phyloP scores from a whole-genome alignment of 2,888 invertebrate species.

The Seira sanloemensis region DNA sequence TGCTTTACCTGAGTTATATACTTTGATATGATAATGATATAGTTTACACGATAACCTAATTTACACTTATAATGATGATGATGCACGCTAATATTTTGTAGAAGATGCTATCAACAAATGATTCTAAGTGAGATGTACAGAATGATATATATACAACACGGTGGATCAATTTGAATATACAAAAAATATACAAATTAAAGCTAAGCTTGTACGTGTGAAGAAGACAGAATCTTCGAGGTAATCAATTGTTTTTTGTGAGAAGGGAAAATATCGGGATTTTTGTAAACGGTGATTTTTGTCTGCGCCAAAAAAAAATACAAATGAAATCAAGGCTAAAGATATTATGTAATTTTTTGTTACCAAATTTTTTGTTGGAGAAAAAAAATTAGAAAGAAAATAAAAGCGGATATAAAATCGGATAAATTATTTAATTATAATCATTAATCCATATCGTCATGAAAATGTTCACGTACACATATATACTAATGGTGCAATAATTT shows the following conservation, averaged over 20 bases:
- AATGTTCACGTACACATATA: not conserved
- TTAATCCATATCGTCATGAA: not conserved
- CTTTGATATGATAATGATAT: conserved; percentile 4
- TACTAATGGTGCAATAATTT: not conserved
- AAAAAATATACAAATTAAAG: conserved; percentile 1
- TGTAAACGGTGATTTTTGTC: not conserved
- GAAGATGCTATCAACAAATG: not conserved
- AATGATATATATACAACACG: not conserved
- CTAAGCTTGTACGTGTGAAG: not conserved
- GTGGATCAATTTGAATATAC: conserved; percentile 7
- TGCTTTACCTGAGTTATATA: too few species aligned
- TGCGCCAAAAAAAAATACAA: not conserved
- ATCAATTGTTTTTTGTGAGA: not conserved
- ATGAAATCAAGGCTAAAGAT: not conserved
- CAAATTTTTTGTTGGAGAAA: conserved; percentile 3
- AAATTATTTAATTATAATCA: not conserved
- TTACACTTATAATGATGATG: not conserved
- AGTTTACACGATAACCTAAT: too few species aligned
- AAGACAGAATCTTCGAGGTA: too few species aligned
- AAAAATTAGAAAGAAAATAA: not conserved
- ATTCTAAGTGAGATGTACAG: conserved; percentile 1
- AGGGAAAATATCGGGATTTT: not conserved
- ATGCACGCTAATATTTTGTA: not conserved
- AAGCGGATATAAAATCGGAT: not conserved
- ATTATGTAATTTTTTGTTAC: conserved; percentile 2